Evolutionary conservation across 2,113 vertebrate species (phyloP).

Genomic region (Puffinus mauretanicus): DNA sequence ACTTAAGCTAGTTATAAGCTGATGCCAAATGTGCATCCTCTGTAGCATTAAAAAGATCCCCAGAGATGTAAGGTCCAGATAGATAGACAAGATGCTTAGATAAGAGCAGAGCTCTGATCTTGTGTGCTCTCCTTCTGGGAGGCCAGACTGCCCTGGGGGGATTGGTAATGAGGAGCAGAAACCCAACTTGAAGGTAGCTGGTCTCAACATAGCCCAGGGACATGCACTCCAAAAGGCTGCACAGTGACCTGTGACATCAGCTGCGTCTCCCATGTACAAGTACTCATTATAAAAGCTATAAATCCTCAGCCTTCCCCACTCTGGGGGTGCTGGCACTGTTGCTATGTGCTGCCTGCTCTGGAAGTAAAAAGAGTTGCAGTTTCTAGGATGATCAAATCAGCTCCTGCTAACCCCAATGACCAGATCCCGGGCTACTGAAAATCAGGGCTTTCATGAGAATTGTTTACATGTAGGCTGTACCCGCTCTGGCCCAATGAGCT

Average conservation of each 20-base stretch:
- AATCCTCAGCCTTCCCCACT: background rate
- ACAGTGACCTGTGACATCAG: background rate
- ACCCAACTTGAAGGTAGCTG: background rate
- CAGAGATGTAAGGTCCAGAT: background rate
- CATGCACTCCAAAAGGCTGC: background rate
- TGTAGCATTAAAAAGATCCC: background rate
- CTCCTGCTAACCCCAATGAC: background rate
- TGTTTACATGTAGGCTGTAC: background rate
- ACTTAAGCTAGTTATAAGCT: background rate
- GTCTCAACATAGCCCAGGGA: background rate
- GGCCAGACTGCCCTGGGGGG: background rate
- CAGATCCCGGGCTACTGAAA: background rate
- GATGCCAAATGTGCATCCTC: background rate
- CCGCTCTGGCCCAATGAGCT: background rate
- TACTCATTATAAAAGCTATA: background rate
- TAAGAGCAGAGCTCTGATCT: conserved; percentile 3
- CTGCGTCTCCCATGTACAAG: background rate
- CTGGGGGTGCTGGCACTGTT: background rate
- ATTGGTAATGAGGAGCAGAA: conserved; percentile 29
- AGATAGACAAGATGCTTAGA: background rate
- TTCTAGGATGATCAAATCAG: background rate
- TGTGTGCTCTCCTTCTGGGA: background rate
- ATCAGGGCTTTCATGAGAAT: background rate
- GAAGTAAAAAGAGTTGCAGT: background rate
- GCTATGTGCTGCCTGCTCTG: background rate